Conservation (phyloP, 2,113 vertebrate species). For the Semicossyphus pulcher region DNA sequence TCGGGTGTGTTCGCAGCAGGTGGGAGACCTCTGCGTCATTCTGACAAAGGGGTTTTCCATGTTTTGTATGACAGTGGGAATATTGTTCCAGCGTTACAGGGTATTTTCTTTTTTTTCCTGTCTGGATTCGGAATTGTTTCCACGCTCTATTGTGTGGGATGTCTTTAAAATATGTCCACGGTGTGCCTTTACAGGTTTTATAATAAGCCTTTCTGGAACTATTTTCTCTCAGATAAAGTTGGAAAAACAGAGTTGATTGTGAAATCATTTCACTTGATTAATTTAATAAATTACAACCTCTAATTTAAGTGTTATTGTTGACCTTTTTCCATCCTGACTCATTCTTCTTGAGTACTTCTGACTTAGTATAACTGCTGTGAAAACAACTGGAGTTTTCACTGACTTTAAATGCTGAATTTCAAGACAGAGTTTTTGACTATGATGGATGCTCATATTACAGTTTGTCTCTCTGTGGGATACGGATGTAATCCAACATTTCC, state of each 20-base stretch:
- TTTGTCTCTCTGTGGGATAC: conserved; percentile 19
- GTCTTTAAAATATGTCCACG: conserved; percentile 17
- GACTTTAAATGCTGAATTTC: neutral
- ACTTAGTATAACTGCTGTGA: neutral
- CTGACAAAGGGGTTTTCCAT: conserved; percentile 70
- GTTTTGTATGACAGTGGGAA: conserved; percentile 57
- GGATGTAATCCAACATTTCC: conserved; percentile 23
- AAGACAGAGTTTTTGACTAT: conserved; percentile 19
- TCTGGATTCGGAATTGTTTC: neutral
- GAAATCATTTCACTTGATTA: neutral
- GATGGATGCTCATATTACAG: conserved; percentile 11
- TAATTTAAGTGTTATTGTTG: neutral
- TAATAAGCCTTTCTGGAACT: neutral
- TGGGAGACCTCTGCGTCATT: conserved; percentile 66
- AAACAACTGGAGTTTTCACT: neutral
- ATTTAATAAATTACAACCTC: neutral
- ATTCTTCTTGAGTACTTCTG: neutral
- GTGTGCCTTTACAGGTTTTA: neutral
- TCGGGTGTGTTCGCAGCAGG: conserved; percentile 58
- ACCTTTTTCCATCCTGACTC: neutral
- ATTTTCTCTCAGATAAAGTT: neutral
- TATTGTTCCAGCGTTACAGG: conserved; percentile 43
- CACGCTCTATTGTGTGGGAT: conserved; percentile 29
- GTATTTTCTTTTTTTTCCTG: conserved; percentile 29
- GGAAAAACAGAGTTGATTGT: neutral